Evolutionary conservation across 1,140 invertebrate genomes (phyloP).

Genomic region (Lasaia peninsularis): DNA sequence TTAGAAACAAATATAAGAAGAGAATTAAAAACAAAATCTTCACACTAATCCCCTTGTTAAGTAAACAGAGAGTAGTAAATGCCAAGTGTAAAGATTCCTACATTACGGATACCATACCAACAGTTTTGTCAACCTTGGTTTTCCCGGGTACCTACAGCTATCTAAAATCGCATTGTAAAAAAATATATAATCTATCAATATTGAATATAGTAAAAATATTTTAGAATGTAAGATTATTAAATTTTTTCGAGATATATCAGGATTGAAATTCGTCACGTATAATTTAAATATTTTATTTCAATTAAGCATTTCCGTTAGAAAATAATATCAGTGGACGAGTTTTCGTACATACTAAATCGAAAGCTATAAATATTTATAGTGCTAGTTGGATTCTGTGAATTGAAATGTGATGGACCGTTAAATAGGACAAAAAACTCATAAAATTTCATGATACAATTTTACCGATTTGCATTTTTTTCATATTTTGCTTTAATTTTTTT

Average conservation of each 20-base stretch:
- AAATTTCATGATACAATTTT: slow-evolving; percentile 13
- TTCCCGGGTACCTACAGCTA: no score
- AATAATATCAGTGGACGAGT: slow-evolving; percentile 1
- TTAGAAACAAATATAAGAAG: no score
- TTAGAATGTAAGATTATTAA: not conserved
- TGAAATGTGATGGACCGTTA: slow-evolving; percentile 11
- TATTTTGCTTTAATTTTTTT: not conserved
- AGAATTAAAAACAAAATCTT: no score
- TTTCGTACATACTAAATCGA: not conserved
- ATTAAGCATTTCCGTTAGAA: slow-evolving; percentile 14
- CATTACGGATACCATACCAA: no score
- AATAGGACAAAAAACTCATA: slow-evolving; percentile 13
- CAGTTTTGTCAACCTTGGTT: no score
- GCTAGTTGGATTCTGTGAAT: slow-evolving; percentile 5
- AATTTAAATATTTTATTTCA: slow-evolving; percentile 8
- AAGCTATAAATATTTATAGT: slow-evolving; percentile 20
- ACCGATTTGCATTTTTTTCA: not conserved
- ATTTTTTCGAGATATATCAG: not conserved
- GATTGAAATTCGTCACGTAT: slow-evolving; percentile 6
- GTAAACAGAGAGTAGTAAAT: no score
- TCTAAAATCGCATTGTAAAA: no score
- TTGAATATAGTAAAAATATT: no score
- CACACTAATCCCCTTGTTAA: no score
- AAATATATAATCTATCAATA: no score
- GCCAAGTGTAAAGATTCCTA: no score